Conservation (phyloP, 1,140 invertebrate species). For the Drosophila pseudoobscura region DNA sequence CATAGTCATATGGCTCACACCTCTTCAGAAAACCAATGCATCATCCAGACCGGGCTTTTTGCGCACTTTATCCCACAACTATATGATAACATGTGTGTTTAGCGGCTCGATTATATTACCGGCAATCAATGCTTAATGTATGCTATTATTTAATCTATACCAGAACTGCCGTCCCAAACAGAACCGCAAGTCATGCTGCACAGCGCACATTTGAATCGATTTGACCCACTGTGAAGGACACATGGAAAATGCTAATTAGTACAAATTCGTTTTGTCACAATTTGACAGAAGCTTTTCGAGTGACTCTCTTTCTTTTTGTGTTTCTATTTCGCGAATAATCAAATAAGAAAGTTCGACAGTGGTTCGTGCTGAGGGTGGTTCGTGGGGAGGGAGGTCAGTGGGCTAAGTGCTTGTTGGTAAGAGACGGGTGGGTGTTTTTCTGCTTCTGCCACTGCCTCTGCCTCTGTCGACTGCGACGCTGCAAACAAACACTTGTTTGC, state of each 20-base stretch:
- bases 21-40: background rate
- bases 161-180: background rate
- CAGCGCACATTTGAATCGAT: slow-evolving; percentile 25
- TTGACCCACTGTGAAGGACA: slow-evolving; percentile 52
- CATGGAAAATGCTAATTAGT: slow-evolving; percentile 65
- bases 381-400: slow-evolving; percentile 10
- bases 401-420: slow-evolving; percentile 31
- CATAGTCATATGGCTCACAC: background rate
- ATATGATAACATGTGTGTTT: background rate
- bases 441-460: slow-evolving; percentile 8
- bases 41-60: background rate
- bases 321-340: slow-evolving; percentile 45
- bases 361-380: slow-evolving; percentile 1
- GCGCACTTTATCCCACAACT: background rate
- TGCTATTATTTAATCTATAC: slow-evolving; percentile 15
- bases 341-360: slow-evolving; percentile 60
- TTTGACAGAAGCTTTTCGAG: slow-evolving; percentile 42
- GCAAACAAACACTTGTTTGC: slow-evolving; percentile 81
- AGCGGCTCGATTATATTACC: slow-evolving; percentile 12
- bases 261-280: slow-evolving; percentile 62
- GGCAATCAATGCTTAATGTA: slow-evolving; percentile 7
- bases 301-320: slow-evolving; percentile 25
- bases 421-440: slow-evolving; percentile 3
- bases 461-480: slow-evolving; percentile 38
- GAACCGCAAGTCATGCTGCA: slow-evolving; percentile 23